Base-by-base conservation (phyloP, 2,113 vertebrate species). In the Symphodus melops region DNA sequence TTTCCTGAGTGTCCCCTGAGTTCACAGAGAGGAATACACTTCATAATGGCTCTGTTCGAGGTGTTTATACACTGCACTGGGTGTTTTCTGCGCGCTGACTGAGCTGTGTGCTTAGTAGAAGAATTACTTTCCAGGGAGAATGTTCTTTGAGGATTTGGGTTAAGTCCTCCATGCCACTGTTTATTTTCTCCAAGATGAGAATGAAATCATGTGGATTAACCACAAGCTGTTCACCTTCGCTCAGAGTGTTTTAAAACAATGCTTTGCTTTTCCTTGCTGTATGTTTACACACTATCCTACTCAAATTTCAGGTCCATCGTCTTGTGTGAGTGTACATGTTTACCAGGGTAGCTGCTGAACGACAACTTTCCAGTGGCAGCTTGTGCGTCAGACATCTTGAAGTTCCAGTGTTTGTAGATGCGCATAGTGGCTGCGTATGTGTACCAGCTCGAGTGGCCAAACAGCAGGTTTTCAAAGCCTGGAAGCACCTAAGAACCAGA, bases 321-420 rank as follows among this genome's bases (percentile, higher is more conserved):
- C 8, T n/a, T 39, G 23, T 20, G 13, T 21, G 48, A 25, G 6
- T 25, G 8, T 28, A 19, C 20, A 17, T 59, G 71, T 70, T 25
- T 87, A 97, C 96, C 96, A 87, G 96, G 96, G 74, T 97, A 97
- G 86, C 96, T 97, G 92, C 96, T 97, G 91, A 97, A 97, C 9
- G 96, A 97, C 71, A 95, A 75, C 74, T 91, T 94, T 39, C 83
- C 78, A 5, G 94, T 94, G 58, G 86, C 90, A 12, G 88, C 90
- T 11, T 89, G 69, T 37, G 88, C 42, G 76, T 95, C 95, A n/a
- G 69, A 86, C 86, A 97, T 86, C 62, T 84, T 95, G 90, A 97
- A 95, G 91, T 97, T 94, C 96, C 95, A 97, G 44, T 97, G 96
- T 77, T 97, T 97, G 42, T 96, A 98, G 87, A 98, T 96, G 46